A percentile compares a stretch with the other conserved stretches of the same genome.
phyloP scores from a whole-genome alignment of 2,797 vertebrate species.

The Danio albolineatus region DNA sequence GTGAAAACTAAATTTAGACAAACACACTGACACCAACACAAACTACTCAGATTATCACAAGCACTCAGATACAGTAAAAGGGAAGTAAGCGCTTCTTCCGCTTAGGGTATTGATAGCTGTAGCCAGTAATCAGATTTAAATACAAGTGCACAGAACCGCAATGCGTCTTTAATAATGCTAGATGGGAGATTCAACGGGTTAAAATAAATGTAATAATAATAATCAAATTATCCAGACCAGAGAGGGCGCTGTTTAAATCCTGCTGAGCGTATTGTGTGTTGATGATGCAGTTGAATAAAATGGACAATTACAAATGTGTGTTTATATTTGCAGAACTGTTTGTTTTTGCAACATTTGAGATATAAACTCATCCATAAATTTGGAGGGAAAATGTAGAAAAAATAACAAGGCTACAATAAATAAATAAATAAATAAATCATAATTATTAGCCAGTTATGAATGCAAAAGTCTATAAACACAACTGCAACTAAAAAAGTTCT shows the following conservation, averaged over 20 bases:
- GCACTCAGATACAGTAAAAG: conserved; percentile 13
- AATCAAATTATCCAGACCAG: not conserved
- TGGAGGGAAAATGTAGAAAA: too few relatives aligned
- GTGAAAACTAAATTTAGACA: conserved; percentile 50
- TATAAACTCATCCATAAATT: too few relatives aligned
- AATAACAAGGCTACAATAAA: too few relatives aligned
- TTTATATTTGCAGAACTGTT: too few relatives aligned
- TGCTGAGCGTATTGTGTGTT: not conserved
- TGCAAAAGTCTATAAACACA: too few relatives aligned
- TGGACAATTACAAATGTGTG: not conserved
- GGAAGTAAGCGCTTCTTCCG: not conserved
- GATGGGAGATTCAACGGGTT: not conserved
- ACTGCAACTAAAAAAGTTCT: too few relatives aligned
- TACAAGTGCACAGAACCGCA: not conserved
- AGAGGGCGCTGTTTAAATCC: not conserved
- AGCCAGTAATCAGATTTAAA: conserved; percentile 15
- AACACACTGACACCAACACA: conserved; percentile 34
- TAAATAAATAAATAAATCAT: too few relatives aligned
- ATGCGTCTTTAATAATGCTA: not conserved
- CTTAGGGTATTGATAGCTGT: conserved; percentile 3
- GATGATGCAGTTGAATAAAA: not conserved
- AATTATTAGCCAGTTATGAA: too few relatives aligned
- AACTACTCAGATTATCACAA: conserved; percentile 4
- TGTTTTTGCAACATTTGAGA: too few relatives aligned
- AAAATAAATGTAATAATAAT: not conserved